These are phyloP conservation scores for Cataglyphis cursor DNA, from an alignment of 2,888 invertebrate genomes.

Conservation along the genomic window DNA sequence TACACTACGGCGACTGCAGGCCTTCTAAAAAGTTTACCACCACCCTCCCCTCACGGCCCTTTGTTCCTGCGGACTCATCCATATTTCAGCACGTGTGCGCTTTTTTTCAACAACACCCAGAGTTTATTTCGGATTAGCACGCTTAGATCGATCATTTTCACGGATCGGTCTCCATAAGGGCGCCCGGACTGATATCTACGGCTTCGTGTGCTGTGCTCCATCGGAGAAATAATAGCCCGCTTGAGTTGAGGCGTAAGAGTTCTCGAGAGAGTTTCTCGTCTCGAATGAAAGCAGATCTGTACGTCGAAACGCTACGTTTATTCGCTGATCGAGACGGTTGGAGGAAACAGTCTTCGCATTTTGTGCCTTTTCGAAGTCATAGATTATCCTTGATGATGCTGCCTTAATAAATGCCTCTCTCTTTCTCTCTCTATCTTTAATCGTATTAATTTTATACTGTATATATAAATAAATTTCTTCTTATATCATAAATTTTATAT, in stretches of 20 bases:
- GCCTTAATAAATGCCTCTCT: neutral
- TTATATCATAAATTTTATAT: neutral
- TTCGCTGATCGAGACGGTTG: neutral
- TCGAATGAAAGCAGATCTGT: slow-evolving; percentile 25
- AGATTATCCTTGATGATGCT: neutral
- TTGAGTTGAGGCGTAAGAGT: slow-evolving; percentile 13
- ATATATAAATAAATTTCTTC: neutral
- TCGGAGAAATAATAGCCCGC: slow-evolving; percentile 12
- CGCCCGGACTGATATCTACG: neutral
- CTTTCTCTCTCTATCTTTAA: neutral
- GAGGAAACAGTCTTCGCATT: neutral
- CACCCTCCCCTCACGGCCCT: neutral
- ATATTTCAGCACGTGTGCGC: neutral
- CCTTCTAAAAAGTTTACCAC: neutral
- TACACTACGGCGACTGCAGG: neutral
- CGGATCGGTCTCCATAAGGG: neutral
- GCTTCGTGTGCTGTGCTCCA: neutral
- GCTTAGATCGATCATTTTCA: slow-evolving; percentile 50
- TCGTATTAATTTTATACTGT: neutral
- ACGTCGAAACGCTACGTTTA: neutral
- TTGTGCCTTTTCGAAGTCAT: neutral
- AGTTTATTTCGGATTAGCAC: slow-evolving; percentile 39
- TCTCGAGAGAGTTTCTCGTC: slow-evolving; percentile 29
- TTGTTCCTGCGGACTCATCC: neutral
- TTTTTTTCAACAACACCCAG: slow-evolving; percentile 2